Conservation (phyloP, 1,140 invertebrate species). For the Nylanderia fulva region DNA sequence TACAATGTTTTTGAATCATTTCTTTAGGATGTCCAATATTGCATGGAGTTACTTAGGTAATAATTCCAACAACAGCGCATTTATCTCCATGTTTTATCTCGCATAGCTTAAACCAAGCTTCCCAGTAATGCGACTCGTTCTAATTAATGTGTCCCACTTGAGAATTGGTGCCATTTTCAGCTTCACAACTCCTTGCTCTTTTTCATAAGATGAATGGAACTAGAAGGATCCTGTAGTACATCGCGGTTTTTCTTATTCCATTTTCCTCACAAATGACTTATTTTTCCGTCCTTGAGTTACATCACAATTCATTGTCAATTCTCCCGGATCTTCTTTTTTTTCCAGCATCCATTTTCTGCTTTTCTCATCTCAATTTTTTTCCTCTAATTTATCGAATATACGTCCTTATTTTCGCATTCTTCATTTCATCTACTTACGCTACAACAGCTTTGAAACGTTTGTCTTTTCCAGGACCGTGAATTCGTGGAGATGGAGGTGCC, state of each 20-base stretch:
- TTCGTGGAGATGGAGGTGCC: conserved; percentile 98
- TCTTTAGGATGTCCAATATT: not conserved
- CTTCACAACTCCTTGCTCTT: not conserved
- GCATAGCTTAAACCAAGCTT: conserved; percentile 10
- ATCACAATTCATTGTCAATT: not conserved
- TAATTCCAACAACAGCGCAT: not conserved
- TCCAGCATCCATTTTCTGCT: not conserved
- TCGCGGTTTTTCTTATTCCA: conserved; percentile 25
- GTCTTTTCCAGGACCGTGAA: conserved; percentile 93
- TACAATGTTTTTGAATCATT: not conserved
- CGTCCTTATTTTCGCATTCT: too few species aligned
- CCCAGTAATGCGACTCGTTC: not conserved
- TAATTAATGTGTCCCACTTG: conserved; percentile 37
- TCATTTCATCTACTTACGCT: too few species aligned
- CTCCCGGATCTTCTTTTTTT: not conserved
- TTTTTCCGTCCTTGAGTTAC: not conserved
- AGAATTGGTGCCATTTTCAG: conserved; percentile 19
- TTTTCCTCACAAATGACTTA: not conserved
- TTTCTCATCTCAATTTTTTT: not conserved
- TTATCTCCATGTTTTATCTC: not conserved
- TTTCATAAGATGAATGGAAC: conserved; percentile 13
- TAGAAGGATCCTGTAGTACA: not conserved
- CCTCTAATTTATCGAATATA: not conserved
- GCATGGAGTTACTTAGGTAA: not conserved
- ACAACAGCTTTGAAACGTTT: not conserved